Base-by-base conservation (phyloP, 1,140 invertebrate genomes). In the Aethina tumida region DNA sequence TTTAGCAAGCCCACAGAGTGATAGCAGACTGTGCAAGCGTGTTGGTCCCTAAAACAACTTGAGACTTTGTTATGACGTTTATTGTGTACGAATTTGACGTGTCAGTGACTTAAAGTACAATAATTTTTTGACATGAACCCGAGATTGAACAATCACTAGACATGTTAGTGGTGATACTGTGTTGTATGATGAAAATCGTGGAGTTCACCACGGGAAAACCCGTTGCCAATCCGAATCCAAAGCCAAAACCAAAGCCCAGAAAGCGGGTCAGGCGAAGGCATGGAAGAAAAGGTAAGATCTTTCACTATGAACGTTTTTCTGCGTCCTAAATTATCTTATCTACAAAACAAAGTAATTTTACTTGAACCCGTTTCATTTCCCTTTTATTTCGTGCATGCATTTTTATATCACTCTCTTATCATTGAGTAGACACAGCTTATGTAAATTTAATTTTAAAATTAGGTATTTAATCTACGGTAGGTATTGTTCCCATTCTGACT, bases 141-240 rank as follows among this genome's bases (percentile, higher is more conserved):
- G 13, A 19, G 3, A 46, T 32, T 13, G 28, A 31, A 44, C 25
- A 29, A 28, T 25, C 16, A 18, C 44, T 12, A 55, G 50, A 59
- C 52, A 60, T 60, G 58, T 49, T 60, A 8, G 58, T 55, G 39
- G 44, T 60, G 39, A 37, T 59, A 19, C 43, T 60, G 50, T 60
- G 58, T 45, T 59, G 56, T 43, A 60, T 60, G 56, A 55, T 58
- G 55, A 60, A 60, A 50, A 49, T 60, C 31, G 57, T 57, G 35
- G 56, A 60, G 39, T 53, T 55, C 41, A 56, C 55, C 36, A 52
- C 51, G 16, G 54, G 57, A 15, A 53, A 50, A 38, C 35, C 47
- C 12, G 45, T 43, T 27, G 27, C 26, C 22, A 24, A 18, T 10
- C 6, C 4, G 3, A 47, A 26, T 8, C 30, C 21, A n/a, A 33